phyloP scores from a whole-genome alignment of 1,140 invertebrate species.

The Anastrepha obliqua region DNA sequence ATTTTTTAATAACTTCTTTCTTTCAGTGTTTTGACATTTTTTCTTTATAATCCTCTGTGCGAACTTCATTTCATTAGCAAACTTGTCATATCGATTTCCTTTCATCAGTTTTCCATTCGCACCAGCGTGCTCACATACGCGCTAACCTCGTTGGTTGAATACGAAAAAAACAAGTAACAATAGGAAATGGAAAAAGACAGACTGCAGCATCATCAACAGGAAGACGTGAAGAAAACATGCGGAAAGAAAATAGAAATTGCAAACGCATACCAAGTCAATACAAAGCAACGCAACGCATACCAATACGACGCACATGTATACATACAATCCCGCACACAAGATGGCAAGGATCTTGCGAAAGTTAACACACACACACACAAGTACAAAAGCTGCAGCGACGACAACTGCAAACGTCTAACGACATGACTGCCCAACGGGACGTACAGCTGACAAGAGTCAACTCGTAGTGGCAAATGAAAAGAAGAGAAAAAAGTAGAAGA shows the following conservation, averaged over 20 bases:
- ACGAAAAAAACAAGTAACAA: neutral
- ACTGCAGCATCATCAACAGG: constrained; percentile 19
- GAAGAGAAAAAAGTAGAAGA: neutral
- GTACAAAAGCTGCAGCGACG: neutral
- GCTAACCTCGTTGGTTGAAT: too few relatives aligned
- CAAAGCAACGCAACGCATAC: neutral
- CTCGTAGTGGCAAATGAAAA: neutral
- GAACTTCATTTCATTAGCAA: constrained; percentile 50
- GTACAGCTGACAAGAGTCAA: constrained; percentile 40
- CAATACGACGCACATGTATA: neutral
- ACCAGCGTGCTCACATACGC: neutral
- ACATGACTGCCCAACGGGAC: neutral
- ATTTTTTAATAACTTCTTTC: too few relatives aligned
- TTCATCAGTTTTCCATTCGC: constrained; percentile 31
- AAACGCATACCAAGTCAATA: neutral
- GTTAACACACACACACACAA: neutral
- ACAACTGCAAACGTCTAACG: constrained; percentile 12
- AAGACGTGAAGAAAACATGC: constrained; percentile 33
- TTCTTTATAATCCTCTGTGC: neutral
- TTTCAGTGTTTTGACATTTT: too few relatives aligned
- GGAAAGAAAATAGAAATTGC: constrained; percentile 34
- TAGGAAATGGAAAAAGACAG: constrained; percentile 1
- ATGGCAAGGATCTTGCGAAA: neutral
- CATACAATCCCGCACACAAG: neutral
- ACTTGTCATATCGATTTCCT: constrained; percentile 48